phyloP scores from a whole-genome alignment of 2,888 invertebrate genomes.

The Leptogaster cylindrica region DNA sequence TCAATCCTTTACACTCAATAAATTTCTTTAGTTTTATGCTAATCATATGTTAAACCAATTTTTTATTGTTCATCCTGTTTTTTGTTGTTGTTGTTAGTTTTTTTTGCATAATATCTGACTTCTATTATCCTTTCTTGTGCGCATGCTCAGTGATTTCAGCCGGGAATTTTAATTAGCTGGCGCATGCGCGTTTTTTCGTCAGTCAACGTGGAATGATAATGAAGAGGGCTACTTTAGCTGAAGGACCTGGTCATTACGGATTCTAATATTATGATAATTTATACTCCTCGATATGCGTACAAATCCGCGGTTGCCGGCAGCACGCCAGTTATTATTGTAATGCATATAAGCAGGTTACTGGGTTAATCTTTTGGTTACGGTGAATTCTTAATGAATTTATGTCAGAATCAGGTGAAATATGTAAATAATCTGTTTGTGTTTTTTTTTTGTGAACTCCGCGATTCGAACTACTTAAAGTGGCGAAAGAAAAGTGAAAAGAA shows the following conservation, averaged over 20 bases:
- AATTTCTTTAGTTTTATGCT: constrained; percentile 40
- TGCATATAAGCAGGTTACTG: constrained; percentile 34
- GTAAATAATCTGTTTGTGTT: constrained; percentile 17
- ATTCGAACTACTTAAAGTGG: no score
- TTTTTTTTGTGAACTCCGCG: no score
- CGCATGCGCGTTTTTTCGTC: constrained; percentile 42
- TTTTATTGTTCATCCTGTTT: constrained; percentile 20
- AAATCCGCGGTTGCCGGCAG: constrained; percentile 3
- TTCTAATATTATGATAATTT: constrained; percentile 47
- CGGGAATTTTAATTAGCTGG: constrained; percentile 46
- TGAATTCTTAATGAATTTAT: constrained; percentile 31
- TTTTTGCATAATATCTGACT: constrained; percentile 27
- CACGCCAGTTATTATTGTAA: constrained; percentile 19
- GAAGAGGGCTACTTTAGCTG: constrained; percentile 31
- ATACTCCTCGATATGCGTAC: constrained; percentile 38
- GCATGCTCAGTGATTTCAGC: constrained; percentile 36
- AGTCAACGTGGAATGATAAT: constrained; percentile 28
- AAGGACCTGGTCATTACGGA: constrained; percentile 43
- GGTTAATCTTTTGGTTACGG: constrained; percentile 30
- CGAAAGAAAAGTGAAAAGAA: no score
- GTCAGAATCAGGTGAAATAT: constrained; percentile 32
- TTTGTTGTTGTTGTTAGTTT: no score
- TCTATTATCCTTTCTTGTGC: constrained; percentile 19
- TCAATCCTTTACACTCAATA: constrained; percentile 30
- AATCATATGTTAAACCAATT: constrained; percentile 42